phyloP scores from a whole-genome alignment of 2,888 invertebrate species.

The Drosophila neonasuta region DNA sequence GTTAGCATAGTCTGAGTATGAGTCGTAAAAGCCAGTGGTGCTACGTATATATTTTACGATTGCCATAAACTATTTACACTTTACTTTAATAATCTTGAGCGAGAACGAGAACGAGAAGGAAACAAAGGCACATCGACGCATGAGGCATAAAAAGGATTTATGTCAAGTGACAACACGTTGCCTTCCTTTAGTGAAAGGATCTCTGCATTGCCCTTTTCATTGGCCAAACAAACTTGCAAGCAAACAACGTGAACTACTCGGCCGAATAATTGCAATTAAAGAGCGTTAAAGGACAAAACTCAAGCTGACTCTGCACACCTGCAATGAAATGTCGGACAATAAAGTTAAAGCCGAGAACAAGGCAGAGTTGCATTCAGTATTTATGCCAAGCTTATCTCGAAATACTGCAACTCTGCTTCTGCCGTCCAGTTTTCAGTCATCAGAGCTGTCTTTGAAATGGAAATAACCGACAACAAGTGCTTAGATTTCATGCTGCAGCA shows the following conservation, averaged over 20 bases:
- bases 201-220: conserved; percentile 20
- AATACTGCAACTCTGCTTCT: not conserved
- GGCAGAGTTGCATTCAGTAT: conserved; percentile 9
- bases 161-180: conserved; percentile 45
- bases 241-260: conserved; percentile 43
- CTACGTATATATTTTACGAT: conserved; percentile 58
- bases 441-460: conserved; percentile 31
- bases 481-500: conserved; percentile 31
- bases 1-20: conserved; percentile 19
- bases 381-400: conserved; percentile 25
- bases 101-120: not conserved
- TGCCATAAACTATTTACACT: conserved; percentile 74
- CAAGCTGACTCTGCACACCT: conserved; percentile 3
- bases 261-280: conserved; percentile 73
- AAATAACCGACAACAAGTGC: conserved; percentile 25
- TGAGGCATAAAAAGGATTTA: conserved; percentile 65
- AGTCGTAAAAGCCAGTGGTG: conserved; percentile 57
- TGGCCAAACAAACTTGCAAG: conserved; percentile 45
- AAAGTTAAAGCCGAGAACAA: conserved; percentile 12
- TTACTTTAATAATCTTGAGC: conserved; percentile 54
- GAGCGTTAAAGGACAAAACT: conserved; percentile 39
- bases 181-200: conserved; percentile 5
- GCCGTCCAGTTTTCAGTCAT: conserved; percentile 10
- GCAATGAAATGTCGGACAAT: not conserved
- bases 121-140: conserved; percentile 3